Conservation (phyloP, 2,888 invertebrate species). For the Phorcus lineatus region DNA sequence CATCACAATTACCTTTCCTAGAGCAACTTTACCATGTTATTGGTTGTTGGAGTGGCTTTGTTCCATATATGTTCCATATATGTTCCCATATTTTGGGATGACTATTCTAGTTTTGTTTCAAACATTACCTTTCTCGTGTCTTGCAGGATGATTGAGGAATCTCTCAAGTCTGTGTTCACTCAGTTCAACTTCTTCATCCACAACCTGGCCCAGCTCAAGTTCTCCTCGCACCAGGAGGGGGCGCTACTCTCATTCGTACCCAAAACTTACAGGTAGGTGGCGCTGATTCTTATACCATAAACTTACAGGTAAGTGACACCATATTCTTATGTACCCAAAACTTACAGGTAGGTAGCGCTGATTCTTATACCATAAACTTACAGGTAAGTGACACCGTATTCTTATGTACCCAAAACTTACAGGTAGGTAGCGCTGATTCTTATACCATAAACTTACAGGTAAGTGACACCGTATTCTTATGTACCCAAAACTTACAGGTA, state of each 20-base stretch:
- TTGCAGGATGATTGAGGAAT: conserved; percentile 90
- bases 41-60: no score
- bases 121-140: no score
- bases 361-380: not conserved
- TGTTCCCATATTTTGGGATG: no score
- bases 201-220: conserved; percentile 93
- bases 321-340: conserved; percentile 83
- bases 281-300: not conserved
- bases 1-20: no score
- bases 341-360: conserved; percentile 84
- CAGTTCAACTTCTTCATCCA: conserved; percentile 99
- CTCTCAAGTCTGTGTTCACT: conserved; percentile 93
- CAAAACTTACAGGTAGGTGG: conserved; percentile 88
- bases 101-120: no score
- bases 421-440: conserved; percentile 80
- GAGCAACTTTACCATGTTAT: no score
- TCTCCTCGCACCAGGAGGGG: conserved; percentile 83
- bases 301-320: not conserved
- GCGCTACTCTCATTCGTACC: conserved; percentile 92
- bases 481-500: conserved; percentile 95
- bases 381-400: not conserved
- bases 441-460: not conserved
- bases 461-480: not conserved
- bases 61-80: no score
- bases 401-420: conserved; percentile 88